phyloP scores from a whole-genome alignment of 2,113 vertebrate genomes.

The Ptychochromis oligacanthus region DNA sequence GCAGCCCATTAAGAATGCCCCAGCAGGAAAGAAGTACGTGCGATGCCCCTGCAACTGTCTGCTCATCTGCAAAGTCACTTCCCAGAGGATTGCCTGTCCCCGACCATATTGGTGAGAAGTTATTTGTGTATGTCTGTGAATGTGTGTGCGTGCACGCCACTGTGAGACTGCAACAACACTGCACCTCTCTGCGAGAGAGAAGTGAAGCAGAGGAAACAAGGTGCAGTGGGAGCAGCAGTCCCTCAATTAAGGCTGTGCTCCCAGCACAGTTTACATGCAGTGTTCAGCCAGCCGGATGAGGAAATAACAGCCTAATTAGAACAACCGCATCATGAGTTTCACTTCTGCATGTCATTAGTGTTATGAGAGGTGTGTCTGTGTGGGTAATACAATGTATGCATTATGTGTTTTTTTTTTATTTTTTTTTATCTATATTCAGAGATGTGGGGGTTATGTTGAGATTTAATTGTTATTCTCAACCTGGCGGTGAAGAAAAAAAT shows the following conservation, averaged over 20 bases:
- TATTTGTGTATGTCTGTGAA: not conserved
- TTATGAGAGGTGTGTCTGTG: not conserved
- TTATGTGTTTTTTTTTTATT: not conserved
- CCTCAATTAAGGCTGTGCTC: conserved; percentile 58
- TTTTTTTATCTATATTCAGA: not conserved
- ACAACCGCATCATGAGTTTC: conserved; percentile 26
- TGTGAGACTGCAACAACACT: not conserved
- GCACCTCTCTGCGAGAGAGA: not conserved
- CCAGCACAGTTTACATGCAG: conserved; percentile 43
- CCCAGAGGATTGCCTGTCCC: conserved; percentile 90
- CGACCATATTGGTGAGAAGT: conserved; percentile 88
- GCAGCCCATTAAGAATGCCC: conserved; percentile 93
- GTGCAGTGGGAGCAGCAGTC: conserved; percentile 55
- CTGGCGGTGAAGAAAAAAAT: not conserved
- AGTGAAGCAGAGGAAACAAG: conserved; percentile 51
- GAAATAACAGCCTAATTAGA: conserved; percentile 62
- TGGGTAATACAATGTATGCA: not conserved
- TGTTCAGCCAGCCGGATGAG: conserved; percentile 50
- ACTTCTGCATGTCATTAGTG: not conserved
- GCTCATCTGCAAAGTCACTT: conserved; percentile 93
- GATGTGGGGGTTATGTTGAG: not conserved
- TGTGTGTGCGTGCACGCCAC: not conserved
- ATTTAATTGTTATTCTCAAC: conserved; percentile 7
- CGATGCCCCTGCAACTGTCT: conserved; percentile 92
- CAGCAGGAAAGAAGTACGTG: conserved; percentile 92